Evolutionary conservation across 2,888 invertebrate species (phyloP), one percentile per base, ranked within the genome.

Genomic region (Sphinx pinastri): DNA sequence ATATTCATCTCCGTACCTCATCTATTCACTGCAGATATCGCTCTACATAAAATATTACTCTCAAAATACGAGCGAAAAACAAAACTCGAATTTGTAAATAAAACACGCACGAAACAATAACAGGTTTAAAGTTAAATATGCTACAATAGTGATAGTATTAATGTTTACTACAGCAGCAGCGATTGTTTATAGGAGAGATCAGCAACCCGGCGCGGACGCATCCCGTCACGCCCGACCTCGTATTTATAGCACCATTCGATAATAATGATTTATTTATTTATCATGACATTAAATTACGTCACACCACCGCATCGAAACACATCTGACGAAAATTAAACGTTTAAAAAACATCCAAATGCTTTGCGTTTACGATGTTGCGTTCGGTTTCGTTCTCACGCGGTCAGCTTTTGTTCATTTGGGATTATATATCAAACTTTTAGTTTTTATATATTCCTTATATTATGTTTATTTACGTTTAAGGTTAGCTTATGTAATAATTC

Each of bases 111-210:
- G 14, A 63, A 60, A 69, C 69, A 71, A 69, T 71, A 69, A 71
- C 67, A 71, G 52, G 49, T 57, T 70, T 52, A 66, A 70, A 68
- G 69, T 69, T 69, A 69, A 69, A 69, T 59, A 58, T 55, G 59
- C 68, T 76, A 75, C 73, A 77, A 78, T 78, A 76, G 72, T 74
- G 72, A 76, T 82, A 79, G 78, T 81, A 77, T 77, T 80, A 81
- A 80, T 88, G 86, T 89, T 89, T 89, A 88, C 88, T 88, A 88
- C 84, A 75, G 75, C 71, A 71, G 72, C 75, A 74, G 74, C 75
- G 74, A 77, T 78, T 88, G 88, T 90, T 89, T 88, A 90, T 79
- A 78, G 74, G 77, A 84, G 72, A 82, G 88, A 88, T 87, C 88
- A 86, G 84, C 86, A 85, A 88, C 87, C 87, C 60, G 81, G 75